phyloP scores from a whole-genome alignment of 2,113 vertebrate species.

The Brachypteracias leptosomus region DNA sequence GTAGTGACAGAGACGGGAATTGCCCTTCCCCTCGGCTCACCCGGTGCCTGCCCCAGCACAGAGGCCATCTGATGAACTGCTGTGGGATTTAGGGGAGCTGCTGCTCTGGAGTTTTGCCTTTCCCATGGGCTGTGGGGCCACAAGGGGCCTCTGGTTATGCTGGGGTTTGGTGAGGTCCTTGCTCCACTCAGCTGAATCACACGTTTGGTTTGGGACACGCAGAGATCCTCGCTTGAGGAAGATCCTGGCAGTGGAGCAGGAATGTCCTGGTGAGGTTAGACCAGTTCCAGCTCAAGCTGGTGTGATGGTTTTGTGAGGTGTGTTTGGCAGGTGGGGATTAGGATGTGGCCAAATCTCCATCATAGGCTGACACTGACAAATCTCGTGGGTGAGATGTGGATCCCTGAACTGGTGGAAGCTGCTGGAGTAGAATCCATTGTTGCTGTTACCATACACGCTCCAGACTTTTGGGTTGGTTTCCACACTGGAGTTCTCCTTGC shows the following conservation, averaged over 20 bases:
- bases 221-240: background rate
- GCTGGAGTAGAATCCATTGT: background rate
- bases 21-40: no score
- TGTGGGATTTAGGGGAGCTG: background rate
- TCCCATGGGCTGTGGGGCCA: accelerated
- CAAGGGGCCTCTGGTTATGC: background rate
- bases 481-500: background rate
- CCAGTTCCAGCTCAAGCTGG: background rate
- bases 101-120: background rate
- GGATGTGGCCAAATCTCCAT: background rate
- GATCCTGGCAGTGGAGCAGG: background rate
- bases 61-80: background rate
- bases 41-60: background rate
- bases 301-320: background rate
- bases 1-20: background rate
- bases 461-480: background rate
- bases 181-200: background rate
- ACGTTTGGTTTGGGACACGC: accelerated
- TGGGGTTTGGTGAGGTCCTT: background rate
- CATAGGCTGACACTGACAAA: accelerated
- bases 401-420: background rate
- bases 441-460: background rate
- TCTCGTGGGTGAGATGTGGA: background rate
- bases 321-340: background rate
- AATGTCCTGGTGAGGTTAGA: background rate